Evolutionary conservation across 2,113 vertebrate genomes (phyloP).

Genomic region (Coryphaenoides rupestris): DNA sequence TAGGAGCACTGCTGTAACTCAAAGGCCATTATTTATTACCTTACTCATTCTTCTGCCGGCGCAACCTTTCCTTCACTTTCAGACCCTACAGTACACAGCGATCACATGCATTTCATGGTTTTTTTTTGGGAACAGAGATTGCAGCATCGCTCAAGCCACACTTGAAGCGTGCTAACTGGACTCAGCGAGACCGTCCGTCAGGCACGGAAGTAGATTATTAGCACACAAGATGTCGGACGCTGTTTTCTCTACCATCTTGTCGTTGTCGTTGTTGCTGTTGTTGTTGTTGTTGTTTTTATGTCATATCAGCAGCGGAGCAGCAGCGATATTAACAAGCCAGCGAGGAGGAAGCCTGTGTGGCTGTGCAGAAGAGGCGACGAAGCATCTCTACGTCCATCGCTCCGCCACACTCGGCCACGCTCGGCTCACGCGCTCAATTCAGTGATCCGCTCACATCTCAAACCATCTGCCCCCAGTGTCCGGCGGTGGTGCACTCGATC

Average conservation of each 20-base stretch:
- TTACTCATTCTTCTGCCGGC: too few species aligned
- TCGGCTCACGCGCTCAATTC: constrained; percentile 14
- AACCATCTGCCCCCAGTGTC: constrained; percentile 21
- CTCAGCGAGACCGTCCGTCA: constrained; percentile 19
- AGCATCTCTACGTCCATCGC: constrained; percentile 14
- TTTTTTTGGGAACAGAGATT: too few species aligned
- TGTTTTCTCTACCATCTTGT: too few species aligned
- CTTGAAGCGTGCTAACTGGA: constrained; percentile 28
- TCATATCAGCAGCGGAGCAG: constrained; percentile 29
- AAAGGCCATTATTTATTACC: too few species aligned
- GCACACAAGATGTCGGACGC: constrained; percentile 22
- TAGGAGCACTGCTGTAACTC: too few species aligned
- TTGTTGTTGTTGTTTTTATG: constrained; percentile 15
- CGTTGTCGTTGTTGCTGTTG: neutral
- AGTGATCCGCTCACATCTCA: constrained; percentile 10
- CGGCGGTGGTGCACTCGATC: constrained; percentile 2
- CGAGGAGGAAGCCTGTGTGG: constrained; percentile 12
- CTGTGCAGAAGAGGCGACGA: constrained; percentile 13
- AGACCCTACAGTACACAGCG: constrained; percentile 3
- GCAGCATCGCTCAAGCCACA: neutral
- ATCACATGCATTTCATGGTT: constrained; percentile 12
- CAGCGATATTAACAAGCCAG: constrained; percentile 35
- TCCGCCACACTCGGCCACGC: too few species aligned
- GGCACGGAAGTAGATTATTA: constrained; percentile 38
- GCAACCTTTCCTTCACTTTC: neutral